Conservation (phyloP, 2,113 vertebrate species). For the Parotia lawesii region DNA sequence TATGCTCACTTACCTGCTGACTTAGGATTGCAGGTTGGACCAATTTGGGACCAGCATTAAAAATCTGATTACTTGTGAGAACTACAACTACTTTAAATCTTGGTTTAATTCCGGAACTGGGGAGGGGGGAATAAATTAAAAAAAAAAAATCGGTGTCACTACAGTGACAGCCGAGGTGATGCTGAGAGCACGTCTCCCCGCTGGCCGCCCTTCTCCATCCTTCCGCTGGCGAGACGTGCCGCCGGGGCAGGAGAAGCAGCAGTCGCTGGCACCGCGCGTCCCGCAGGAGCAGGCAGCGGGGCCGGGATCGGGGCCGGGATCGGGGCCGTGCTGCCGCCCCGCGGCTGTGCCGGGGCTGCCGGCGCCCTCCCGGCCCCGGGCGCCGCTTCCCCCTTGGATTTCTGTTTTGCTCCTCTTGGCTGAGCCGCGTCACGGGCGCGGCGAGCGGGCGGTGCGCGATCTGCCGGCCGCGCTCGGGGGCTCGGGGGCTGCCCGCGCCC, state of each 20-base stretch:
- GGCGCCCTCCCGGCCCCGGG: not conserved
- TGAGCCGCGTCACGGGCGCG: not conserved
- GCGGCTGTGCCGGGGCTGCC: not conserved
- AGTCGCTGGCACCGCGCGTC: accelerated
- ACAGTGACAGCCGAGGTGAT: not conserved
- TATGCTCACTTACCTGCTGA: not conserved
- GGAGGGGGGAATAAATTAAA: too few species aligned
- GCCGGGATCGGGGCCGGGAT: not conserved
- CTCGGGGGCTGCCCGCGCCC: not conserved
- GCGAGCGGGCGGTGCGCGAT: not conserved
- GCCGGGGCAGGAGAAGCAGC: not conserved
- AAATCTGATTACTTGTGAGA: not conserved
- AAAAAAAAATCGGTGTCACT: not conserved
- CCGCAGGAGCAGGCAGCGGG: accelerated
- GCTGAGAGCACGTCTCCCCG: not conserved
- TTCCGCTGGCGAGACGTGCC: accelerated
- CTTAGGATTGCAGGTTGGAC: not conserved
- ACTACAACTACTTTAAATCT: not conserved
- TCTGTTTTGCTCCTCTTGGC: accelerated
- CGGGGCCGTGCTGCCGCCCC: not conserved
- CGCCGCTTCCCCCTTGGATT: not conserved
- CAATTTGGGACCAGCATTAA: not conserved
- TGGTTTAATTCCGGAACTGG: not conserved
- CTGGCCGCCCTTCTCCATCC: not conserved
- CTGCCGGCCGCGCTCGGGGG: not conserved